phyloP scores from a whole-genome alignment of 2,888 invertebrate genomes.

The Tuta absoluta region DNA sequence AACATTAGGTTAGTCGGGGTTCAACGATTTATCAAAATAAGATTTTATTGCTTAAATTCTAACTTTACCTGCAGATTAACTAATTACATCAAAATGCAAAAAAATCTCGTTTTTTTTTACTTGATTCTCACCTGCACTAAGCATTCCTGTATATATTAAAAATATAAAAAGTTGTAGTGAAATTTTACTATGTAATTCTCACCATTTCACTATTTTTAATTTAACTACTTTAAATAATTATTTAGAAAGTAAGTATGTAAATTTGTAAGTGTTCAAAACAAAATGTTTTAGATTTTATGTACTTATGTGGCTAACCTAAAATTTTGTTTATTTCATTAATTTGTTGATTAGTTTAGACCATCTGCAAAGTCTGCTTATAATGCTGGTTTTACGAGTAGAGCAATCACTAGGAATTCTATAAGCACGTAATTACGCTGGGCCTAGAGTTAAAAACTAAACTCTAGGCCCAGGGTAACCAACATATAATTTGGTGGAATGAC shows the following conservation, averaged over 20 bases:
- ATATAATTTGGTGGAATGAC: too few species aligned
- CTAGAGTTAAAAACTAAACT: too few species aligned
- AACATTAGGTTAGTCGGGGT: neutral
- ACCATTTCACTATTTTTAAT: slow-evolving; percentile 68
- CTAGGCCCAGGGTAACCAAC: too few species aligned
- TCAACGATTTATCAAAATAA: neutral
- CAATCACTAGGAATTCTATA: too few species aligned
- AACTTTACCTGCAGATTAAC: too few species aligned
- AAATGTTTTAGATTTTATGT: neutral
- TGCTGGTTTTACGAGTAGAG: too few species aligned
- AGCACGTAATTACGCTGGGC: too few species aligned
- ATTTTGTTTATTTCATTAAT: neutral
- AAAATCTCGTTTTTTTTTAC: slow-evolving; percentile 33
- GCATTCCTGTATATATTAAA: slow-evolving; percentile 62
- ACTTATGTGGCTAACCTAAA: neutral
- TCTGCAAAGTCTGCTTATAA: too few species aligned
- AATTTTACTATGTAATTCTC: slow-evolving; percentile 67
- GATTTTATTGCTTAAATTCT: neutral
- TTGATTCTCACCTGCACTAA: slow-evolving; percentile 50
- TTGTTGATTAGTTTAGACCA: neutral
- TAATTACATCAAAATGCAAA: neutral
- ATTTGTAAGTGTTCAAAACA: slow-evolving; percentile 20
- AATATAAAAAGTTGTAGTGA: slow-evolving; percentile 55
- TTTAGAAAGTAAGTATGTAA: slow-evolving; percentile 36
- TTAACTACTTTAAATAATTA: slow-evolving; percentile 45